Percentiles rank a stretch among this genome's conserved stretches.
Evolutionary conservation across 2,797 vertebrate species (phyloP).

Genomic region (Odontamblyopus rebecca): DNA sequence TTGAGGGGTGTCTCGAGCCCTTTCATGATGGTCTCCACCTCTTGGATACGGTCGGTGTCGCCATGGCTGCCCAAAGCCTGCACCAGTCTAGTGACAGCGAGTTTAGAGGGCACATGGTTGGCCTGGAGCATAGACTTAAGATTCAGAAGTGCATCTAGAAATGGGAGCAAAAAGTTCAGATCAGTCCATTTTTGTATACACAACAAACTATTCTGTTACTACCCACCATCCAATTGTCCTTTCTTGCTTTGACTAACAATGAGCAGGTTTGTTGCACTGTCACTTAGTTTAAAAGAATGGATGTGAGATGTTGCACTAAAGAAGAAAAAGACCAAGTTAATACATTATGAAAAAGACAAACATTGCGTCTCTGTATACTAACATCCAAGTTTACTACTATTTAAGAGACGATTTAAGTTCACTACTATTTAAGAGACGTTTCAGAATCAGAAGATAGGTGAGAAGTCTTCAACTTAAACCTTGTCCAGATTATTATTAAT

Average conservation of each 20-base stretch:
- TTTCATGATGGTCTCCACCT: constrained; percentile 71
- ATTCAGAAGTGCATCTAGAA: constrained; percentile 78
- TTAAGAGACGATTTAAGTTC: too few species aligned
- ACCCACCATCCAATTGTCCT: constrained; percentile 46
- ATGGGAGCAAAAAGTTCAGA: constrained; percentile 3
- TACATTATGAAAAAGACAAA: background rate
- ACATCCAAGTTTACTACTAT: too few species aligned
- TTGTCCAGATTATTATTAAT: background rate
- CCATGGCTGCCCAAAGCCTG: constrained; percentile 77
- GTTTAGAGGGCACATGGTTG: constrained; percentile 61
- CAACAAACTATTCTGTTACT: background rate
- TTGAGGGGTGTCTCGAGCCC: constrained; percentile 41
- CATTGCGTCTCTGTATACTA: background rate
- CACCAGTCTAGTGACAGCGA: constrained; percentile 73
- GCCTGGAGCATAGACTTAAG: constrained; percentile 75
- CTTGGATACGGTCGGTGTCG: constrained; percentile 74
- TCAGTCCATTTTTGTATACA: background rate
- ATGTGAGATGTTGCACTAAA: constrained; percentile 42
- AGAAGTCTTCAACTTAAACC: background rate
- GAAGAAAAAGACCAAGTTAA: background rate
- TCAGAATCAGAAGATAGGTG: background rate
- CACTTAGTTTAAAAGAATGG: constrained; percentile 43
- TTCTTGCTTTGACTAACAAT: constrained; percentile 54
- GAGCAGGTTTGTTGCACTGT: constrained; percentile 39
- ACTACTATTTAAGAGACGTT: background rate